Conservation (phyloP, 2,113 vertebrate species). For the Lampris incognitus region DNA sequence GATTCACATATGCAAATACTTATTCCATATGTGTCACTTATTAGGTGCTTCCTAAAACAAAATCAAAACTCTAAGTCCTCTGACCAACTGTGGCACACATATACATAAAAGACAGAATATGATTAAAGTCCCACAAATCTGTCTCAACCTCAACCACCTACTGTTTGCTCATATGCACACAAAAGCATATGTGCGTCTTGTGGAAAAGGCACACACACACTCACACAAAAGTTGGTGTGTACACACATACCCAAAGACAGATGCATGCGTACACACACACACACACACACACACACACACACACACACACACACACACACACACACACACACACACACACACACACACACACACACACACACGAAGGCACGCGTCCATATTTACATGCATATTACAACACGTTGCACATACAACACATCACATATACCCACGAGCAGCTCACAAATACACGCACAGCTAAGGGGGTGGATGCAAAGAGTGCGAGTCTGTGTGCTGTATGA, state of each 20-base stretch:
- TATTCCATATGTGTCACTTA: slow-evolving; percentile 51
- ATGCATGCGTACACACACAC: too few relatives aligned
- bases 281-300: too few relatives aligned
- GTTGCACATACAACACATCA: slow-evolving; percentile 21
- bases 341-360: slow-evolving; percentile 18
- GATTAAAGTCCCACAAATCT: slow-evolving; percentile 60
- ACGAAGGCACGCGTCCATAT: too few relatives aligned
- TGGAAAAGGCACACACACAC: slow-evolving; percentile 34
- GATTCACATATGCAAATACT: slow-evolving; percentile 41
- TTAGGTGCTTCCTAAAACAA: slow-evolving; percentile 43
- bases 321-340: background rate
- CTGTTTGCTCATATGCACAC: slow-evolving; percentile 49
- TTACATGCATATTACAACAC: too few relatives aligned
- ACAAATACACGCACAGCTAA: slow-evolving; percentile 38
- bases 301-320: too few relatives aligned
- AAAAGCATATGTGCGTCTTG: slow-evolving; percentile 44
- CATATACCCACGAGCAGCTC: slow-evolving; percentile 48
- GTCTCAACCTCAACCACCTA: slow-evolving; percentile 71
- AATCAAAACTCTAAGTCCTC: slow-evolving; percentile 49
- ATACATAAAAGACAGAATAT: slow-evolving; percentile 54
- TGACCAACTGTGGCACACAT: slow-evolving; percentile 51
- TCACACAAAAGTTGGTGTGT: background rate
- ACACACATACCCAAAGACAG: too few relatives aligned
- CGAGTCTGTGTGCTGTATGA: slow-evolving; percentile 65
- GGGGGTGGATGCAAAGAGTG: slow-evolving; percentile 55